A percentile compares a stretch with the other conserved stretches of the same genome.
phyloP scores from a whole-genome alignment of 2,113 vertebrate species.

The Panthera leo region DNA sequence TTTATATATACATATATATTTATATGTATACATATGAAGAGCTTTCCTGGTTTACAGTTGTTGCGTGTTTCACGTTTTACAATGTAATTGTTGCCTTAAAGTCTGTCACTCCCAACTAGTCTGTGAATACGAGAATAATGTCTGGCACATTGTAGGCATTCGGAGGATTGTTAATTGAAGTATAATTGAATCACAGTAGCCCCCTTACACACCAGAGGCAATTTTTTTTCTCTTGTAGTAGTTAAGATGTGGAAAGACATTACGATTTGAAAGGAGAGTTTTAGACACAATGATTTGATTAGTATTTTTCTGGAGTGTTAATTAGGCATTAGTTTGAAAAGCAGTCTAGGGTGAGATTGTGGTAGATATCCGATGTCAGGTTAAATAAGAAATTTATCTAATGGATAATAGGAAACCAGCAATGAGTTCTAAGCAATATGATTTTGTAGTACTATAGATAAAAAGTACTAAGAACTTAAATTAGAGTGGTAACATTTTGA shows the following conservation, averaged over 20 bases:
- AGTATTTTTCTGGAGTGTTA: not conserved
- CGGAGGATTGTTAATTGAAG: not conserved
- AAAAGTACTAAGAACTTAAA: not conserved
- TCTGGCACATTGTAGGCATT: not conserved
- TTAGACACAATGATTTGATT: not conserved
- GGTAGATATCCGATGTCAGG: not conserved
- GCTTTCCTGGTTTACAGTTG: not conserved
- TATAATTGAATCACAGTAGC: not conserved
- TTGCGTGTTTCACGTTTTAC: not conserved
- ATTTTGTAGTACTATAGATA: not conserved
- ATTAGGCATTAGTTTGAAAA: not conserved
- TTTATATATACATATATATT: no score
- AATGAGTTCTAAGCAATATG: not conserved
- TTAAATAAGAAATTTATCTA: not conserved
- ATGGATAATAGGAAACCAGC: not conserved
- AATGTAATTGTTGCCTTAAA: not conserved
- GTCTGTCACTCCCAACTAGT: not conserved
- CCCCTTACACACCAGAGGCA: not conserved
- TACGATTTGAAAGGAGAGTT: not conserved
- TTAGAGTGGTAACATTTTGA: not conserved
- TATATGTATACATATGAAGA: not conserved
- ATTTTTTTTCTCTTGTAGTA: not conserved
- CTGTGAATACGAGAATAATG: not conserved
- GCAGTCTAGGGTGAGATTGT: not conserved
- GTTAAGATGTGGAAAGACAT: not conserved